Evolutionary conservation across 2,113 vertebrate genomes (phyloP).

Genomic region (Symphodus melops): DNA sequence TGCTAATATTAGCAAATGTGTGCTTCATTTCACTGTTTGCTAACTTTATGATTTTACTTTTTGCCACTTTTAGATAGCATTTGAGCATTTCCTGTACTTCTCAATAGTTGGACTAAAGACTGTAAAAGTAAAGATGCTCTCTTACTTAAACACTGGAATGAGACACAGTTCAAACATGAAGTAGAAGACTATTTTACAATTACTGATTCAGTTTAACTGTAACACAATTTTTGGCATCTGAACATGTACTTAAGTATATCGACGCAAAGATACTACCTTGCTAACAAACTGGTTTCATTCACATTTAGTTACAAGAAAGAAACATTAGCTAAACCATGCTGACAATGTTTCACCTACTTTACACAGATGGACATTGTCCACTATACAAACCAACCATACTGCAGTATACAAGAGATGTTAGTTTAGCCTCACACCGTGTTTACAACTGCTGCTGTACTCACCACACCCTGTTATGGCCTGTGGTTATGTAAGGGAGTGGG

Average conservation of each 20-base stretch:
- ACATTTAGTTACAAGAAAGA: not conserved
- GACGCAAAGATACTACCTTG: not conserved
- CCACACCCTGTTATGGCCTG: slow-evolving; percentile 73
- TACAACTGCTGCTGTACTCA: slow-evolving; percentile 50
- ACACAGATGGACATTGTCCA: not conserved
- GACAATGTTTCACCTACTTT: not conserved
- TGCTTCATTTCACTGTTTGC: no score
- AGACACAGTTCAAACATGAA: no score
- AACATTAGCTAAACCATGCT: not conserved
- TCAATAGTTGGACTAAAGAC: not conserved
- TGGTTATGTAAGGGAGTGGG: slow-evolving; percentile 76
- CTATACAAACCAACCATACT: no score
- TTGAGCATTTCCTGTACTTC: not conserved
- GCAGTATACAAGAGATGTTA: slow-evolving; percentile 18
- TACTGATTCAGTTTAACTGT: no score
- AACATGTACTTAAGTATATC: not conserved
- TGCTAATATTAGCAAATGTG: not conserved
- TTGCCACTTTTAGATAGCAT: not conserved
- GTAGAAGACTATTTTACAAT: no score
- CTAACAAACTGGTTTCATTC: not conserved
- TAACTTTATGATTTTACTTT: not conserved
- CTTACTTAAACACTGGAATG: no score
- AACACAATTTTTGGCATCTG: not conserved
- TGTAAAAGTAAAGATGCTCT: not conserved
- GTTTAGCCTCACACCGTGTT: slow-evolving; percentile 60